phyloP scores from a whole-genome alignment of 2,888 invertebrate species.

The Tipula helvola region DNA sequence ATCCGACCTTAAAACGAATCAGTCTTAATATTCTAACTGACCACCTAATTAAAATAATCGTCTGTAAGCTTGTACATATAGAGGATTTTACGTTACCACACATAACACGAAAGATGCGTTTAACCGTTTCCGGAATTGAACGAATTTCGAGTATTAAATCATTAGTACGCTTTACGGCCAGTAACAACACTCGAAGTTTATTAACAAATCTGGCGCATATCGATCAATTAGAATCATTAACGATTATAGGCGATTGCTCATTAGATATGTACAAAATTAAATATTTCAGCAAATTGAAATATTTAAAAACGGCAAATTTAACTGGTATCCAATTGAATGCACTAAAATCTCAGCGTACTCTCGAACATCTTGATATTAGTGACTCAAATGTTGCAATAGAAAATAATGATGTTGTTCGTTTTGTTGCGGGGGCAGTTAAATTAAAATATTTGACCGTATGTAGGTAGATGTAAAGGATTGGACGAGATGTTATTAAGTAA shows the following conservation, averaged over 20 bases:
- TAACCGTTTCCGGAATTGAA: background rate
- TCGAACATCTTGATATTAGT: background rate
- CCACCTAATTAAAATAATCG: background rate
- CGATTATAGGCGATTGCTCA: background rate
- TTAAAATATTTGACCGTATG: background rate
- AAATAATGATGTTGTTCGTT: background rate
- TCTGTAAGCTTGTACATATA: background rate
- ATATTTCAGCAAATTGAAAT: background rate
- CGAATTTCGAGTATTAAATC: background rate
- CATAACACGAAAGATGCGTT: background rate
- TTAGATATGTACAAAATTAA: background rate
- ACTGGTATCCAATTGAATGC: background rate
- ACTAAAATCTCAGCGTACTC: background rate
- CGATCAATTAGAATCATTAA: background rate
- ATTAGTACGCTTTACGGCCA: background rate
- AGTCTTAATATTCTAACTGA: background rate
- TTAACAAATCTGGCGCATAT: background rate
- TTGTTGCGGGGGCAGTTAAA: background rate
- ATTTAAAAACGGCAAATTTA: background rate
- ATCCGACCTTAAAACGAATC: background rate
- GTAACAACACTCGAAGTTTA: background rate
- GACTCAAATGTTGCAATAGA: background rate
- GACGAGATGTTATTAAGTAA: background rate
- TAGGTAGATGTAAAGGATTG: background rate
- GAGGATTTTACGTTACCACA: background rate